Percentiles rank a stretch among this genome's conserved stretches.
Conservation (phyloP, 2,888 invertebrate genomes). For the Eulithis prunata region DNA sequence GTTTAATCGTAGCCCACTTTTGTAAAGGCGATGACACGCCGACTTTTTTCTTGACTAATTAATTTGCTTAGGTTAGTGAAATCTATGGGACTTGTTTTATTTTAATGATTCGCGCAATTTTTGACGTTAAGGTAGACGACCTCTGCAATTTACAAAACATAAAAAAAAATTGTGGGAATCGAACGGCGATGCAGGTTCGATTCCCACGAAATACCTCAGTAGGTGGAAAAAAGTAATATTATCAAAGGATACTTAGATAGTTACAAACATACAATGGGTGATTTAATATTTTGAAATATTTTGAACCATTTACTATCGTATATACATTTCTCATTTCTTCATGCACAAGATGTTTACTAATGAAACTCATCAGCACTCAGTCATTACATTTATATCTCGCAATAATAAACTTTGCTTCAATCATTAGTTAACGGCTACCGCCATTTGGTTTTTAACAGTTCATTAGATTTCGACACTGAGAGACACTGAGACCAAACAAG, state of each 20-base stretch:
- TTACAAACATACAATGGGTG: too few species aligned
- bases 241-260: too few species aligned
- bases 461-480: too few species aligned
- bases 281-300: too few species aligned
- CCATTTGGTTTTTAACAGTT: conserved; percentile 11
- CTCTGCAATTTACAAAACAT: neutral
- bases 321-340: neutral
- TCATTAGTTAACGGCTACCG: neutral
- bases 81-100: conserved; percentile 50
- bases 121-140: conserved; percentile 24
- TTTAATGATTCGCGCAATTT: conserved; percentile 24
- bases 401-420: neutral
- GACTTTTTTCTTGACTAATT: conserved; percentile 64
- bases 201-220: neutral
- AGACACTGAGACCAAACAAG: too few species aligned
- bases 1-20: conserved; percentile 61
- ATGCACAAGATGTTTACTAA: neutral
- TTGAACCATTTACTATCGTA: neutral
- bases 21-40: conserved; percentile 66
- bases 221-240: too few species aligned
- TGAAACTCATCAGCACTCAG: neutral
- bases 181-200: conserved; percentile 1
- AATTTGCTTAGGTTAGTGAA: conserved; percentile 71
- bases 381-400: neutral
- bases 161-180: too few species aligned